These are phyloP conservation scores for Halcyon smyrnensis DNA, from an alignment of 2,797 vertebrate genomes.

Conservation along the genomic window DNA sequence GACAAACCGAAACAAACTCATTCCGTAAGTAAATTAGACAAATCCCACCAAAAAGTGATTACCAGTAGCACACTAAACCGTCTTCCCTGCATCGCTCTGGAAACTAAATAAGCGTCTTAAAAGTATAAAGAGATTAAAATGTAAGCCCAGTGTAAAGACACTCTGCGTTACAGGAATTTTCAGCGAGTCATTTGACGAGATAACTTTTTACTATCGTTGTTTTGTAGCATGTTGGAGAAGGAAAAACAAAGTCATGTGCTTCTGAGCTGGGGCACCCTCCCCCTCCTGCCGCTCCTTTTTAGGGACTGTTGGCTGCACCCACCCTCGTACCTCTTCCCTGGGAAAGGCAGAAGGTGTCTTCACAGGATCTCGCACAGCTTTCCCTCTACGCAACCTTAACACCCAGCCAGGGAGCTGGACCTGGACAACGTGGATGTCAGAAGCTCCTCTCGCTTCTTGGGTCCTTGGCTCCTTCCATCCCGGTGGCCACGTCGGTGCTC, in stretches of 20 bases:
- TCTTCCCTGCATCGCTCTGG: neutral
- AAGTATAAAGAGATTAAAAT: slow-evolving; percentile 39
- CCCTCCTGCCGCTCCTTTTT: neutral
- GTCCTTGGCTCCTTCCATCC: neutral
- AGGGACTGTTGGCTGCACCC: neutral
- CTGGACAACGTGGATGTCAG: fast-evolving
- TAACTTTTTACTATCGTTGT: neutral
- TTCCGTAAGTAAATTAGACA: neutral
- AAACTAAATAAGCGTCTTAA: slow-evolving; percentile 36
- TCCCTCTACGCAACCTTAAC: fast-evolving
- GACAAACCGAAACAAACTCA: slow-evolving; percentile 15
- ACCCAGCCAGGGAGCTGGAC: neutral
- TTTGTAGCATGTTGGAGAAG: neutral
- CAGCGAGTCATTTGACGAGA: neutral
- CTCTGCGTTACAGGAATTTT: neutral
- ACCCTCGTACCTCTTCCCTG: neutral
- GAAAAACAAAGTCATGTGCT: neutral
- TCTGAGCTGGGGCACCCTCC: neutral
- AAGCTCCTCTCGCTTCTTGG: neutral
- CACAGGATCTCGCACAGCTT: fast-evolving
- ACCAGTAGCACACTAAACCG: neutral
- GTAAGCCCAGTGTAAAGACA: neutral
- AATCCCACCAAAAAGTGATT: slow-evolving; percentile 35
- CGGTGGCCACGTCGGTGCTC: fast-evolving
- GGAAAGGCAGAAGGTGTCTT: neutral